A percentile compares a stretch with the other conserved stretches of the same genome.
These are phyloP conservation scores for Conopomorpha cramerella DNA, from an alignment of 1,140 invertebrate genomes.

Conservation along the genomic window DNA sequence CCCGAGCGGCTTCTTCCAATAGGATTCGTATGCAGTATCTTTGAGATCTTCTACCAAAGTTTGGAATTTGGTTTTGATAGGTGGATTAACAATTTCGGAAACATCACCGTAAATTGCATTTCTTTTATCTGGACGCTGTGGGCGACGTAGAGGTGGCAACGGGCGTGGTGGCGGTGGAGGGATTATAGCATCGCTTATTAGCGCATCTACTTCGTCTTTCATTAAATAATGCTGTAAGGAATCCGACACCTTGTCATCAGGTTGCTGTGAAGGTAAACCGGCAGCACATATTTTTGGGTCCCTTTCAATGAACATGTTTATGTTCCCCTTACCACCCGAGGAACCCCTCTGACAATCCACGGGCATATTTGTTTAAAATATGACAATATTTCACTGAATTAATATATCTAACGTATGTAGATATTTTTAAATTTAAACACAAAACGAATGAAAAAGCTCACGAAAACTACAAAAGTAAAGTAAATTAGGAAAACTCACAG, in stretches of 20 bases:
- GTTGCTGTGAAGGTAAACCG: constrained; percentile 35
- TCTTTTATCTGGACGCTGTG: constrained; percentile 22
- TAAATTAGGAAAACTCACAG: no score
- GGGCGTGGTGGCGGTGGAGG: constrained; percentile 21
- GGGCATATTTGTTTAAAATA: constrained; percentile 18
- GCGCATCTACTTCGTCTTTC: constrained; percentile 50
- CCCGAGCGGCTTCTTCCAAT: constrained; percentile 56
- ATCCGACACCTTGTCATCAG: constrained; percentile 26
- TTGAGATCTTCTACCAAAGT: constrained; percentile 53
- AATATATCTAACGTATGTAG: no score
- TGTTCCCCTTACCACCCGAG: constrained; percentile 38
- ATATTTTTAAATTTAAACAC: no score
- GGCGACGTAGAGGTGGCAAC: constrained; percentile 30
- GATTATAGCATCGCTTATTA: constrained; percentile 49
- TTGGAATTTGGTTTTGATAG: constrained; percentile 52
- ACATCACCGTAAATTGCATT: constrained; percentile 22
- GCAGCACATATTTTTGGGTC: constrained; percentile 37
- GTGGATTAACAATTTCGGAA: constrained; percentile 33
- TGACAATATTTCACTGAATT: no score
- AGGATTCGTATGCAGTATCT: constrained; percentile 52
- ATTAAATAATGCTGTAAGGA: constrained; percentile 42
- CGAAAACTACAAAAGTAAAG: no score
- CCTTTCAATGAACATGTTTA: constrained; percentile 33
- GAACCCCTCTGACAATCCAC: constrained; percentile 26
- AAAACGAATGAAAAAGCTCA: no score